phyloP scores from a whole-genome alignment of 2,113 vertebrate genomes.

The Stictonetta naevosa region DNA sequence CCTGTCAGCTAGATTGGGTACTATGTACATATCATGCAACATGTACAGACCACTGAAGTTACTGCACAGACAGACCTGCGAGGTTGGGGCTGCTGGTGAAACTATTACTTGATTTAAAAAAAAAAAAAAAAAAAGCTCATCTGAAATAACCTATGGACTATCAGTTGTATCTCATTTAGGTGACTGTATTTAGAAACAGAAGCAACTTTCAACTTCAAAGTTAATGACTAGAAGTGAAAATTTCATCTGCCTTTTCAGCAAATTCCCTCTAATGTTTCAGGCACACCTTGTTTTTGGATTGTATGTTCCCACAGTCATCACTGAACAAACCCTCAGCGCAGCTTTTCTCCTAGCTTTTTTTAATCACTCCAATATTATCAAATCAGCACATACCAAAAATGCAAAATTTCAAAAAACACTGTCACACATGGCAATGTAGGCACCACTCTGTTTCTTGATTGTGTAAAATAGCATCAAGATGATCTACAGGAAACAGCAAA shows the following conservation, averaged over 20 bases:
- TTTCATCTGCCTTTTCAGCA: conserved; percentile 12
- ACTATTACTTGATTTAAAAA: neutral
- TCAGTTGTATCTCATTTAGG: neutral
- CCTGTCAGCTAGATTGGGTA: neutral
- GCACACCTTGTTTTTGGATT: neutral
- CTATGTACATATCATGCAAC: neutral
- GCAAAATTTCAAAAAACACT: neutral
- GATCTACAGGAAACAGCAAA: neutral
- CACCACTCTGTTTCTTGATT: neutral
- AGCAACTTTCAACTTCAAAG: neutral
- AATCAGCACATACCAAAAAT: neutral
- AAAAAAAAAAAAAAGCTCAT: neutral
- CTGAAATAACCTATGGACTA: neutral
- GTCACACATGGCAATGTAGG: neutral
- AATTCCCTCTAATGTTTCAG: neutral
- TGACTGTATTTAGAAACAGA: neutral
- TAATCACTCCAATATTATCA: neutral
- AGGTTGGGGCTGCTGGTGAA: neutral
- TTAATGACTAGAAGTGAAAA: neutral
- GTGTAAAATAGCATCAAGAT: neutral
- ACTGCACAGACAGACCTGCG: neutral
- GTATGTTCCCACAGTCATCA: neutral
- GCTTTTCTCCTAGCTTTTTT: neutral
- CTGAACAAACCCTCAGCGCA: neutral
- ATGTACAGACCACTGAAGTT: neutral